Percentiles rank a stretch among this genome's conserved stretches.
These are phyloP conservation scores for Xiphias gladius DNA, from an alignment of 2,113 vertebrate genomes.

Conservation along the genomic window DNA sequence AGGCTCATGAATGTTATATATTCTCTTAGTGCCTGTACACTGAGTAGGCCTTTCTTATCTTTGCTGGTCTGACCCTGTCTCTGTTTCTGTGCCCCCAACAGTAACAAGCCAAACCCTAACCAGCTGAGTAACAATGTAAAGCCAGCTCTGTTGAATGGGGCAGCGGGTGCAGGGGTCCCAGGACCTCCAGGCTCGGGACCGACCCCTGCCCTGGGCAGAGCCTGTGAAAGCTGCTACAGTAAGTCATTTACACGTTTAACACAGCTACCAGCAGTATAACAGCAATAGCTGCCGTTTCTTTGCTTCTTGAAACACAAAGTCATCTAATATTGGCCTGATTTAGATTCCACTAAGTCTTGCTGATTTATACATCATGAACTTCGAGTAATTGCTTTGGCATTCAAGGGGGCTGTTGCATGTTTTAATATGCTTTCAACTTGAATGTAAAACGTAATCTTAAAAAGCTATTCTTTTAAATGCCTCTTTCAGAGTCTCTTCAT, in stretches of 20 bases:
- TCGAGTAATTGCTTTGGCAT: not conserved
- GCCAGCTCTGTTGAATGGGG: slow-evolving; percentile 93
- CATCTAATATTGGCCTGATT: not conserved
- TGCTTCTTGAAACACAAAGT: not conserved
- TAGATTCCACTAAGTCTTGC: not conserved
- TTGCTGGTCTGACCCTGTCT: slow-evolving; percentile 6
- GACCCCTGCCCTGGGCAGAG: slow-evolving; percentile 86
- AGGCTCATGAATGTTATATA: slow-evolving; percentile 28
- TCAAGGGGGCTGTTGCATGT: not conserved
- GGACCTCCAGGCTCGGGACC: slow-evolving; percentile 57
- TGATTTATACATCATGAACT: not conserved
- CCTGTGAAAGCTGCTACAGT: slow-evolving; percentile 99
- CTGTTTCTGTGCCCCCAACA: slow-evolving; percentile 65
- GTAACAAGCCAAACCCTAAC: slow-evolving; percentile 99
- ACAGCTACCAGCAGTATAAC: not conserved
- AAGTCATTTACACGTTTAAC: slow-evolving; percentile 46
- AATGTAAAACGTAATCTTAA: too few species aligned
- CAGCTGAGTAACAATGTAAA: slow-evolving; percentile 95
- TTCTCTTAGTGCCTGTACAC: slow-evolving; percentile 10
- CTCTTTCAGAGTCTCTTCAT: too few species aligned
- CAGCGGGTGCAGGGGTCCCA: slow-evolving; percentile 67
- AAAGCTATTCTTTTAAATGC: too few species aligned
- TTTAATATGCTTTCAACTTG: too few species aligned
- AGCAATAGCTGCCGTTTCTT: not conserved
- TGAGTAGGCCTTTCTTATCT: slow-evolving; percentile 14